Evolutionary conservation across 2,113 vertebrate species (phyloP).

Genomic region (Glaucomys volans): DNA sequence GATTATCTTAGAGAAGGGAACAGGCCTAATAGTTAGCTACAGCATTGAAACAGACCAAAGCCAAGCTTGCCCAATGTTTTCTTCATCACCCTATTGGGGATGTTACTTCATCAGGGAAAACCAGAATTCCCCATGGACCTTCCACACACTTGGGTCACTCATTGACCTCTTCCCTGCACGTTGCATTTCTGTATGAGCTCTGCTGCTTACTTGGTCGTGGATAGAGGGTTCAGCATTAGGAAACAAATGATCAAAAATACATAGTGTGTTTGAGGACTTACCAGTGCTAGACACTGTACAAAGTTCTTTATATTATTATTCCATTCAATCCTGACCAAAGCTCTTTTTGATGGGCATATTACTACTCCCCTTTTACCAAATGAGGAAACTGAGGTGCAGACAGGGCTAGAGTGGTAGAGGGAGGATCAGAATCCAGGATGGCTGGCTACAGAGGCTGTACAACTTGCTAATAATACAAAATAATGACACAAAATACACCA

Average conservation of each 20-base stretch:
- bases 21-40: neutral
- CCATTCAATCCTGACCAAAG: neutral
- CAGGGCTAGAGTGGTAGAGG: neutral
- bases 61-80: neutral
- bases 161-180: neutral
- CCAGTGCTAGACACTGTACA: neutral
- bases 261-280: neutral
- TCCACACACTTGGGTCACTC: neutral
- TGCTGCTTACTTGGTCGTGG: neutral
- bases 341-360: neutral
- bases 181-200: neutral
- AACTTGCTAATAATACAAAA: neutral
- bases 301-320: neutral
- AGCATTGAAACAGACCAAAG: neutral
- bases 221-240: neutral
- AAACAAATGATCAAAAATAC: neutral
- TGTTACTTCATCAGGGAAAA: neutral
- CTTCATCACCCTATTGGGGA: neutral
- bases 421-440: neutral
- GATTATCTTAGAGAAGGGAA: neutral
- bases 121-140: neutral
- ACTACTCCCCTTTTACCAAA: neutral
- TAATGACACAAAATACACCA: neutral
- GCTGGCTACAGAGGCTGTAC: neutral
- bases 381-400: conserved; percentile 4